Evolutionary conservation across 2,113 vertebrate species (phyloP), one percentile per base, ranked within the genome.

Genomic region (Pedetes capensis): DNA sequence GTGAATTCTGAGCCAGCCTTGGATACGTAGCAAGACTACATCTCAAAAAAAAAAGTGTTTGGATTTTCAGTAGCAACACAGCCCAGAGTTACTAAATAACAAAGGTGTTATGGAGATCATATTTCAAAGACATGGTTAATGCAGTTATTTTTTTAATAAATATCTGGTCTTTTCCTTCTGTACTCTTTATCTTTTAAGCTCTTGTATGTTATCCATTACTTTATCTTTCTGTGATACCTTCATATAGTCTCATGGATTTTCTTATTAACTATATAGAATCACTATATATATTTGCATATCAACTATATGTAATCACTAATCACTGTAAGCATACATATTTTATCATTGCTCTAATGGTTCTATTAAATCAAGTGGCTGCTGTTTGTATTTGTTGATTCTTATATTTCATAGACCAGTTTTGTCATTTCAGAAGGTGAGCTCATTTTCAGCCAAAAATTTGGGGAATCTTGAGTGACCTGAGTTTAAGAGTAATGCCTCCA

Each of bases 401-500:
- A 2, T 49, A 49, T 78, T 68, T 87, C 17, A 55, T 92, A 18
- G 5, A 18, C 69, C 22, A 27, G 32, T 85, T 85, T 81, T 81
- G 37, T 91, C 44, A 76, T 69, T 83, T 63, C 81, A 37, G 72
- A 90, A 83, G 59, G 17, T 90, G 39, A 82, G 29, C 29, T 75
- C 49, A 79, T 79, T 91, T 91, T 84, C 12, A 55, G 14, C 20
- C n/a, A 23, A 66, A 66, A 66, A 66, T 32, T 20, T 5, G 1
- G 51, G 29, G 42, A 66, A 74, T 86, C 32, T 4, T 89, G 78
- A 20, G 20, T 88, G 37, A 63, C 44, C 59, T 55, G 57, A 22
- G 16, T 75, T n/a, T 49, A 81, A 94, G 34, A 93, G 75, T n/a
- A 57, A 61, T 93, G 83, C 71, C 23, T 88, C n/a, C 51, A 95